Percentiles rank a stretch among this genome's conserved stretches.
Conservation (phyloP, 2,797 vertebrate species). For the Crossoptilon crossoptilon region DNA sequence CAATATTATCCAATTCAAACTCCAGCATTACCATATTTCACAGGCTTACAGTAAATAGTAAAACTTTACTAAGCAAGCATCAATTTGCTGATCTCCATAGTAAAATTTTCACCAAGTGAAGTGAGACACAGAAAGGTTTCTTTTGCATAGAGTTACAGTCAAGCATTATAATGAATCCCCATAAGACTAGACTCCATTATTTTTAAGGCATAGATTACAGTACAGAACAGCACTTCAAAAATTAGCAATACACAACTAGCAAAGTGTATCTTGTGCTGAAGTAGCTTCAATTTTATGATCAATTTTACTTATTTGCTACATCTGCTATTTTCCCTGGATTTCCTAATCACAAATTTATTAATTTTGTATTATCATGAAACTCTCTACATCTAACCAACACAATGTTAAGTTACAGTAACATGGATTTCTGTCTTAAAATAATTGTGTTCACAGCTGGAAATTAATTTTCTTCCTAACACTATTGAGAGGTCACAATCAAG, state of each 20-base stretch:
- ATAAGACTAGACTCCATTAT: neutral
- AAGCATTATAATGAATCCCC: neutral
- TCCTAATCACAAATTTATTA: neutral
- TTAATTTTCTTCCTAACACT: neutral
- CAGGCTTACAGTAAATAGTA: neutral
- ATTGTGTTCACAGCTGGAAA: neutral
- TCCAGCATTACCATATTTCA: neutral
- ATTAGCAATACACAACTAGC: neutral
- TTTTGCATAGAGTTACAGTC: conserved; percentile 23
- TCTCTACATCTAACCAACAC: neutral
- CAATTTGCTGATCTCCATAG: conserved; percentile 20
- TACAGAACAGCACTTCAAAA: neutral
- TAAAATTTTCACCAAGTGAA: conserved; percentile 36
- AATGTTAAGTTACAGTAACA: neutral
- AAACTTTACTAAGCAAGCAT: conserved; percentile 7
- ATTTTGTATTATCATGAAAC: neutral
- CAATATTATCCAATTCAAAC: neutral
- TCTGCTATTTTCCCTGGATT: neutral
- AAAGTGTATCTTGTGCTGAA: neutral
- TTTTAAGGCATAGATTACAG: neutral
- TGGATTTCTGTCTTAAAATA: neutral
- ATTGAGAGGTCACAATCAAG: neutral
- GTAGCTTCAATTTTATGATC: neutral
- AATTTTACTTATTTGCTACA: neutral
- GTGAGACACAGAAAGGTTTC: neutral